Percentiles rank a stretch among this genome's conserved stretches.
phyloP scores from a whole-genome alignment of 2,797 vertebrate genomes.

The Sebastes diploproa region DNA sequence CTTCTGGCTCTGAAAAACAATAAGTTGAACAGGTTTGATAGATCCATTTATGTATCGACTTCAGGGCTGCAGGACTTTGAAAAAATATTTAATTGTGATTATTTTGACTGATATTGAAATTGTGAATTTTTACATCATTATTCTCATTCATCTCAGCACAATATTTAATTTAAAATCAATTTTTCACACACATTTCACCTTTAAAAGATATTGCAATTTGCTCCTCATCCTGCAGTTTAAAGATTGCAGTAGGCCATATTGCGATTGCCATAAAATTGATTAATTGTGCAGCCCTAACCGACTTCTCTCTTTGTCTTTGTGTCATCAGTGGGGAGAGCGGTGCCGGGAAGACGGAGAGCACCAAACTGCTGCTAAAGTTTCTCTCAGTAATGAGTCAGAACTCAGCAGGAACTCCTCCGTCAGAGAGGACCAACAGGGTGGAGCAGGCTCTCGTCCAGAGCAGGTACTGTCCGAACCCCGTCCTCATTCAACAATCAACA shows the following conservation, averaged over 20 bases:
- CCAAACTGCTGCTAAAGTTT: slow-evolving; percentile 91
- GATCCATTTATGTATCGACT: background rate
- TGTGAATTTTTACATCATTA: too few relatives aligned
- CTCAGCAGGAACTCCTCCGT: slow-evolving; percentile 77
- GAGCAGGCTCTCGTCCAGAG: slow-evolving; percentile 93
- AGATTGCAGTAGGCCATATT: too few relatives aligned
- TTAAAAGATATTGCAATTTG: too few relatives aligned
- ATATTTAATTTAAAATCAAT: too few relatives aligned
- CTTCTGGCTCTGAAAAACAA: background rate
- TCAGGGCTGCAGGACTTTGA: accelerated
- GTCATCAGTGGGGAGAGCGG: slow-evolving; percentile 89
- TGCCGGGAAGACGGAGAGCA: slow-evolving; percentile 95
- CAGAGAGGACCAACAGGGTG: slow-evolving; percentile 86
- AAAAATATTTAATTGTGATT: too few relatives aligned
- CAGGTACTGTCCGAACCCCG: slow-evolving; percentile 77
- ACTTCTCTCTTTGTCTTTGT: background rate
- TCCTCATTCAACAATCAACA: background rate
- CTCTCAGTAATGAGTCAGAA: slow-evolving; percentile 93
- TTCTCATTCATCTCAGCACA: too few relatives aligned
- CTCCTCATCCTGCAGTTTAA: too few relatives aligned
- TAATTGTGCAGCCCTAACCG: background rate
- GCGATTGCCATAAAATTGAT: accelerated
- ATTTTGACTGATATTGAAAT: too few relatives aligned
- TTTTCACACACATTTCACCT: too few relatives aligned
- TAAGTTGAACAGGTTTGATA: background rate